These are phyloP conservation scores for Chamaea fasciata DNA, from an alignment of 2,113 vertebrate species.

Conservation along the genomic window DNA sequence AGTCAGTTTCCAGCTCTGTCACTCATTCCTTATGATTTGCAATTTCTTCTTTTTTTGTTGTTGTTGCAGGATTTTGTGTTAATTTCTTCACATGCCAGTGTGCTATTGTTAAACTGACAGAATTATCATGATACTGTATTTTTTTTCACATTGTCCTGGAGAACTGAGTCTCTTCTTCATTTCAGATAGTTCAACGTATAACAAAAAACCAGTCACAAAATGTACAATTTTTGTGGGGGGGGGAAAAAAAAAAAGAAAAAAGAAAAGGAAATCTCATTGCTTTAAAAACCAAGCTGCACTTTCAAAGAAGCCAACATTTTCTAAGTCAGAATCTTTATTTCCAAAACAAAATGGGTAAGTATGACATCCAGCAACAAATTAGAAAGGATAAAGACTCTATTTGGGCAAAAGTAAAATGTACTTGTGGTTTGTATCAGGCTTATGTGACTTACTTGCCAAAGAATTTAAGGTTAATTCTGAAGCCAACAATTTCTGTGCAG, in stretches of 20 bases:
- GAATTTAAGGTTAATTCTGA: slow-evolving; percentile 38
- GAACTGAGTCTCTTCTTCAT: not conserved
- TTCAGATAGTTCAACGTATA: not conserved
- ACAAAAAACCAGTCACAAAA: not conserved
- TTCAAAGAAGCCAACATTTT: slow-evolving; percentile 1
- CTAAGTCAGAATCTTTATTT: slow-evolving; percentile 21
- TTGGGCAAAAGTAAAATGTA: slow-evolving; percentile 22
- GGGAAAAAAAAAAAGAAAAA: not conserved
- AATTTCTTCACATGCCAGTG: not conserved
- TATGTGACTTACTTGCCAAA: slow-evolving; percentile 25
- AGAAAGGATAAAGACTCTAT: slow-evolving; percentile 9
- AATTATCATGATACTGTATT: not conserved
- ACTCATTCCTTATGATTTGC: not conserved
- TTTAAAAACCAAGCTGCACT: not conserved
- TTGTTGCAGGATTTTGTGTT: not conserved
- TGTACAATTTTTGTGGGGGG: not conserved
- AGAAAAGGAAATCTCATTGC: not conserved
- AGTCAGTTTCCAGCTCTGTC: not conserved
- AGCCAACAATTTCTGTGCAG: slow-evolving; percentile 19
- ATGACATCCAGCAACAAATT: slow-evolving; percentile 47
- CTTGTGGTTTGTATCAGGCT: slow-evolving; percentile 41
- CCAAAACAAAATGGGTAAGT: slow-evolving; percentile 17
- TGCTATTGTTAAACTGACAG: not conserved
- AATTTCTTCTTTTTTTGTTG: not conserved
- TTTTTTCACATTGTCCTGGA: not conserved